Conservation (phyloP, 2,888 invertebrate species). For the Eristalis intricaria region DNA sequence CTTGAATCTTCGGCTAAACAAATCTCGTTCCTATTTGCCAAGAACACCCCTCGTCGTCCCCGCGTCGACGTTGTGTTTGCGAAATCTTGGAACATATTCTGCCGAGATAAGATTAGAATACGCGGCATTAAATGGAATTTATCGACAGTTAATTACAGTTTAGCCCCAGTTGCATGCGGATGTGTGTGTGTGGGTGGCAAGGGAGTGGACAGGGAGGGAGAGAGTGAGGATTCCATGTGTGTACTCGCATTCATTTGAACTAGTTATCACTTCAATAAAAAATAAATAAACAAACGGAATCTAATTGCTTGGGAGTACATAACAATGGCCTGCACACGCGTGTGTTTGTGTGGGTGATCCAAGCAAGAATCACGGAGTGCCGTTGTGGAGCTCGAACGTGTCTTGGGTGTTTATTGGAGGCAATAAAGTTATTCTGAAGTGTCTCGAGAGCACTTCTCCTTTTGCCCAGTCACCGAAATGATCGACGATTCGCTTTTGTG, state of each 20-base stretch:
- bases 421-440: neutral
- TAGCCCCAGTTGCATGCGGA: neutral
- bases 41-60: neutral
- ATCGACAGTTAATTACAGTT: slow-evolving; percentile 54
- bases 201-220: neutral
- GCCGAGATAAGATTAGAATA: slow-evolving; percentile 53
- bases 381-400: neutral
- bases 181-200: neutral
- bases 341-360: neutral
- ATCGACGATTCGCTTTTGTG: neutral
- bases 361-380: neutral
- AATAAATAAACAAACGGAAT: slow-evolving; percentile 29
- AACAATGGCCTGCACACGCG: neutral
- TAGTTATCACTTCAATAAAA: slow-evolving; percentile 24
- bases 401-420: neutral
- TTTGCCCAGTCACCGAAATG: neutral
- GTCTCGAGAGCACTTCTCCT: neutral
- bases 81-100: slow-evolving; percentile 4
- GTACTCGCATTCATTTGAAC: slow-evolving; percentile 15
- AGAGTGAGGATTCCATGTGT: neutral
- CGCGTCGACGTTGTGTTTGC: neutral
- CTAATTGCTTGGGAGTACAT: slow-evolving; percentile 36
- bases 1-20: neutral
- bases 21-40: neutral
- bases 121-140: slow-evolving; percentile 30